phyloP scores from a whole-genome alignment of 1,140 invertebrate species.

The Pseudomyrmex dendroicus region DNA sequence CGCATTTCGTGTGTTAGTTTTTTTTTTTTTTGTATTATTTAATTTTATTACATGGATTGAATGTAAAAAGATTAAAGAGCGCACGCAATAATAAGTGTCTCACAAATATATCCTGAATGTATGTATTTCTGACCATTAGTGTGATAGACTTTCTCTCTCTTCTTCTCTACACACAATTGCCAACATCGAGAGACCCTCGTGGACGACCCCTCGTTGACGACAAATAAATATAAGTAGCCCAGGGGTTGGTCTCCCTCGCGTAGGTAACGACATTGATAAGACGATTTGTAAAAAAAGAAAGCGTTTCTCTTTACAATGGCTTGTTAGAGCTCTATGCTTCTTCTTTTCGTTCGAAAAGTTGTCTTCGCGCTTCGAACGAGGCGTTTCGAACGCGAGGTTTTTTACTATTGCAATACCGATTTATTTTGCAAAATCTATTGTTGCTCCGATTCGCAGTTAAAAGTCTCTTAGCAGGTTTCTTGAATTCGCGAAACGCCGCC shows the following conservation, averaged over 20 bases:
- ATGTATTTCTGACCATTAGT: too few species aligned
- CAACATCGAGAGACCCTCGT: slow-evolving; percentile 59
- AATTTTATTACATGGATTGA: too few species aligned
- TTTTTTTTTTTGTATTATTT: too few species aligned
- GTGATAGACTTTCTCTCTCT: too few species aligned
- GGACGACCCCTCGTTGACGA: slow-evolving; percentile 67
- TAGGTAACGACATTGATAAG: slow-evolving; percentile 14
- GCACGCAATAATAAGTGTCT: too few species aligned
- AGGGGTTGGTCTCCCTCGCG: slow-evolving; percentile 46
- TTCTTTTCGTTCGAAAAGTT: neutral
- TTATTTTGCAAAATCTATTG: slow-evolving; percentile 9
- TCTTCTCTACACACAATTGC: slow-evolving; percentile 13
- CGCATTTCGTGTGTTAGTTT: too few species aligned
- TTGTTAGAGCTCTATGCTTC: slow-evolving; percentile 20
- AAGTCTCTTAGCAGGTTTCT: slow-evolving; percentile 4
- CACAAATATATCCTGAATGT: too few species aligned
- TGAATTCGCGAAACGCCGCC: slow-evolving; percentile 6
- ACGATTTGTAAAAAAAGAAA: slow-evolving; percentile 56
- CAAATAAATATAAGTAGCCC: slow-evolving; percentile 76
- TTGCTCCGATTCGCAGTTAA: neutral
- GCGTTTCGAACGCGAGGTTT: neutral
- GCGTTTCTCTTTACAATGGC: slow-evolving; percentile 1
- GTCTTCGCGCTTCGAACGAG: neutral
- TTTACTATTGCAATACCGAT: neutral
- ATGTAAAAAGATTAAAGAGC: too few species aligned